Evolutionary conservation across 92 coral and sea anemone species (phyloP), one percentile per base, ranked within the genome.

Genomic region (Epizoanthus stellaris): DNA sequence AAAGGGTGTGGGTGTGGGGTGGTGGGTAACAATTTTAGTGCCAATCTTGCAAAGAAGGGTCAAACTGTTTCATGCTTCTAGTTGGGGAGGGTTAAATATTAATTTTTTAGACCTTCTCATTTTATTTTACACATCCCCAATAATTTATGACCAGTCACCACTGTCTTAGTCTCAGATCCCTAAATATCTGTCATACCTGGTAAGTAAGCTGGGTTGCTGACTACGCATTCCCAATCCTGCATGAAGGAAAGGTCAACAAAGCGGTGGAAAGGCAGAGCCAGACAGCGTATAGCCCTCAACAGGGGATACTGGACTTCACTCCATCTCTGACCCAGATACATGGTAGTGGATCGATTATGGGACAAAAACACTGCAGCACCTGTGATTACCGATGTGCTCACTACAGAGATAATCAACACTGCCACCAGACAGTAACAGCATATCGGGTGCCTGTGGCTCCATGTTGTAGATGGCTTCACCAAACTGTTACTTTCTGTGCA

Each of bases 291-390:
- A 0, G 72, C 20, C 53, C 98, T 61, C 67, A 89, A 76, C 5
- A 92, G 8, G 2, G 98, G 98, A 72, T 94, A 94, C 88, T 90
- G 93, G 7, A 72, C 67, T 40, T 94, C 98, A 40, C 93, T 91
- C 40, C 91, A 75, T 6, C 69, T 67, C 60, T 88, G 93, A 47
- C 93, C 98, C 34, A 92, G 3, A 16, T 85, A 70, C 81, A 89
- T 77, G 0, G 84, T 73, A 30, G 85, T 73, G 63, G 82, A 87
- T 68, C 73, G 69, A 83, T 90, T 83, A 14, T 71, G 85, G 39
- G 74, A 76, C 14, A 84, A 66, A 23, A 79, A 45, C 39, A 82
- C 86, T 14, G 71, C 52, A 3, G 85, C 70, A 0, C 61, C 86
- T 2, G 70, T 47, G 52, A 90, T 2, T 20, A 65, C 34, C 0